Evolutionary conservation across 2,113 vertebrate species (phyloP).

Genomic region (Procavia capensis): DNA sequence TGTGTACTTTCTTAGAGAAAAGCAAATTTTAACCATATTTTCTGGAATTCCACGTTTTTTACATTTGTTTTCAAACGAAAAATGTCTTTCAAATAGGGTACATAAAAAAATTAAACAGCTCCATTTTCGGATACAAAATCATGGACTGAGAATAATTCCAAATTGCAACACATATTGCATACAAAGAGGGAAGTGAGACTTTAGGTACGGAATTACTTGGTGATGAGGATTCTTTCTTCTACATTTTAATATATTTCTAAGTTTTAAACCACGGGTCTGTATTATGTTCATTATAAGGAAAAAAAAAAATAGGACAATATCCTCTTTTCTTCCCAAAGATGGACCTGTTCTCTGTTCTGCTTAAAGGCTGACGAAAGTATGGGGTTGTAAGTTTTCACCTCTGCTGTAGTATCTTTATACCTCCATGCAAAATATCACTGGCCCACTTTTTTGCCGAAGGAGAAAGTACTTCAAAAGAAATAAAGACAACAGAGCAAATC

Average conservation of each 20-base stretch:
- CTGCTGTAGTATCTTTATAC: neutral
- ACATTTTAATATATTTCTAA: neutral
- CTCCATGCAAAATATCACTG: neutral
- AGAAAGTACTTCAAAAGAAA: conserved; percentile 28
- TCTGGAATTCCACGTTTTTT: neutral
- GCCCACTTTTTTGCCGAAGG: neutral
- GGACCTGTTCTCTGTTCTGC: neutral
- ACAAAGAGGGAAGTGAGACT: neutral
- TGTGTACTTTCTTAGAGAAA: neutral
- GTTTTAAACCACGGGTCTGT: neutral
- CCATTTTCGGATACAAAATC: neutral
- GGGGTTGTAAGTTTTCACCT: neutral
- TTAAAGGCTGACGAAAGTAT: neutral
- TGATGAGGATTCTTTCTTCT: neutral
- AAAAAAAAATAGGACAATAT: neutral
- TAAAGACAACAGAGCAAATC: neutral
- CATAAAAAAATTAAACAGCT: neutral
- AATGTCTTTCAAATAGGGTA: neutral
- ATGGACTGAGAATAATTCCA: neutral
- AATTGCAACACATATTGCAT: neutral
- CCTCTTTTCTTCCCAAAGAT: neutral
- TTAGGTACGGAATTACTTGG: neutral
- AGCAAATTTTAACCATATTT: conserved; percentile 13
- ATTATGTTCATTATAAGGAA: neutral
- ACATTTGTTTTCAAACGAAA: conserved; percentile 39